Evolutionary conservation across 2,888 invertebrate species (phyloP), one percentile per base, ranked within the genome.

Genomic region (Caenorhabditis becei): DNA sequence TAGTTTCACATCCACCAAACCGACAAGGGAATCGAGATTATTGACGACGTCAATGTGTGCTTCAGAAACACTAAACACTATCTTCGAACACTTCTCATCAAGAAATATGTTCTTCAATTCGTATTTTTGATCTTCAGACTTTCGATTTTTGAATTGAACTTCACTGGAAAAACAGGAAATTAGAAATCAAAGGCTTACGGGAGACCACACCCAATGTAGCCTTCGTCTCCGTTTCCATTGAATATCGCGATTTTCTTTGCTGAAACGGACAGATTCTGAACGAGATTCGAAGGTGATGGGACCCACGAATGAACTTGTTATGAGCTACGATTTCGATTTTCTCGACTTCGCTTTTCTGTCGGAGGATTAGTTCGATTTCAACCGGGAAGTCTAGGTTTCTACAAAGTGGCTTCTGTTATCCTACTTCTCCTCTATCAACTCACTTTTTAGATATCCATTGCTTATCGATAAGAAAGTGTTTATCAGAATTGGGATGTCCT

Each of bases 101-200:
- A 87, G 53, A 69, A 82, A 87, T n/a, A 87, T 80, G 23, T 82
- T 86, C 59, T 87, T 87, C 58, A 87, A 49, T 62, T 87, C 87
- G 47, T 85, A 83, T 44, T 84, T 84, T 10, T 71, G 51, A 28
- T 70, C 70, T 32, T 54, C 71, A 61, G 24, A 49, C 49, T 67
- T 82, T 54, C 53, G 63, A 69, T 59, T 71, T 75, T 74, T 87
- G 59, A 79, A 85, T 35, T 62, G 67, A 16, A 80, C 82, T 54
- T 80, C 84, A 32, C 77, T 79, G 35, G 59, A 77, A 66, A 24
- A 16, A 18, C 20, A 10, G 20, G 51, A 18, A n/a, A 14, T 1
- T 23, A 14, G 47, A 23, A 26, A 20, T 32, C 16, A 20, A 32
- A 32, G 14, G 2, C 20, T 7, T 2, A 58, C 26, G 8, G n/a